Evolutionary conservation across 1,140 invertebrate genomes (phyloP), one percentile per base, ranked within the genome.

Genomic region (Leguminivora glycinivorella): DNA sequence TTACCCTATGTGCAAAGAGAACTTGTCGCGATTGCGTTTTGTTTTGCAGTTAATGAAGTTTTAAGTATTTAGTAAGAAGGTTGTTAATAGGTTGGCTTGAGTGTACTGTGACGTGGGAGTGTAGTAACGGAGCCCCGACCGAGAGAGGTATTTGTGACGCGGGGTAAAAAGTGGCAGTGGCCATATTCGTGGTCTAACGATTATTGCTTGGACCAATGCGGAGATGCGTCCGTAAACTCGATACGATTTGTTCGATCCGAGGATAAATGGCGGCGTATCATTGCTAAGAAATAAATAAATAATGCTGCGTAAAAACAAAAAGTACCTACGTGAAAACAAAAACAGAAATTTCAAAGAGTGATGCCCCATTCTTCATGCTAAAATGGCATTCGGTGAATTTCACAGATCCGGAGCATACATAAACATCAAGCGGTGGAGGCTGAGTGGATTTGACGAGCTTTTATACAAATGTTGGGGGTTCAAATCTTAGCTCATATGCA

Each of bases 181-280:
- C 58, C 58, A 63, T 63, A 63, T 63, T 29, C 58, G 58, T 17
- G 58, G 25, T 29, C 58, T 63, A 63, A 63, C 58, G 58, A 63
- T 63, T 63, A 63, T 63, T 63, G 34, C 58, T 63, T 52, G 47
- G 47, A 52, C 47, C 47, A 52, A 52, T 52, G 47, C 47, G 47
- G 47, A 52, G 47, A 52, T 52, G 47, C 47, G 47, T 52, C 47
- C 47, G 47, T 52, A 52, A 52, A 52, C 47, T 52, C 47, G 47
- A 52, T 52, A 52, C 47, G 47, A 52, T 52, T 52, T 52, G 47
- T n/a, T 22, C 47, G 47, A 2, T 4, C 47, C 22, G 19, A 52
- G n/a, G 40, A 43, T 43, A 43, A 43, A 43, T 43, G 40, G 14
- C 40, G 14, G 40, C n/a, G 40, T 43, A 43, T 6, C 4, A 43